Conservation (phyloP, 2,797 vertebrate species). For the Cryptoprocta ferox region DNA sequence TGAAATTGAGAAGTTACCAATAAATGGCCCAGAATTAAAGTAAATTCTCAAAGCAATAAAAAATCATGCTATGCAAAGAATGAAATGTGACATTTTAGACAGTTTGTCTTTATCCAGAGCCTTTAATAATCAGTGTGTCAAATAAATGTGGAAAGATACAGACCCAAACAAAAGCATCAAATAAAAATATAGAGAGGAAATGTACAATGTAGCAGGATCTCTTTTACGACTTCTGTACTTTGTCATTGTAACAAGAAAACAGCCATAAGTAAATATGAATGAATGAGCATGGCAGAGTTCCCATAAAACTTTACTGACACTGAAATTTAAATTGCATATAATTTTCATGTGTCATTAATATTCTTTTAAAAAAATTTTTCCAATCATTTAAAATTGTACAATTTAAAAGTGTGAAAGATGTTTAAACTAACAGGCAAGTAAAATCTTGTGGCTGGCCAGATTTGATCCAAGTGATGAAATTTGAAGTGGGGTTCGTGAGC, state of each 20-base stretch:
- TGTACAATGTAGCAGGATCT: background rate
- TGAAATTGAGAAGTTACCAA: background rate
- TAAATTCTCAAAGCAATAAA: background rate
- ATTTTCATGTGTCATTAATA: background rate
- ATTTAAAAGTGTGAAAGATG: background rate
- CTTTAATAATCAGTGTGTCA: background rate
- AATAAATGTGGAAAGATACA: background rate
- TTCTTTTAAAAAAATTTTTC: background rate
- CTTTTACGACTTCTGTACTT: background rate
- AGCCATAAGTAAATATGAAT: background rate
- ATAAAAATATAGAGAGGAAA: background rate
- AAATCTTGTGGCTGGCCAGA: background rate
- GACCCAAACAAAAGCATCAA: background rate
- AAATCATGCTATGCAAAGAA: background rate
- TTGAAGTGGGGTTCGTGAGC: too few species aligned
- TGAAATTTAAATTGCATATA: background rate
- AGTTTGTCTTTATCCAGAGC: background rate
- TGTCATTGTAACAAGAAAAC: background rate
- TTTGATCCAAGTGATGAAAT: background rate
- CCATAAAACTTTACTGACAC: background rate
- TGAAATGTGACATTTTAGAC: background rate
- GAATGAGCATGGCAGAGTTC: background rate
- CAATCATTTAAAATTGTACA: background rate
- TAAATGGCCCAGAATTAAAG: background rate
- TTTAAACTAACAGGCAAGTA: background rate